Percentiles rank a stretch among this genome's conserved stretches.
These are phyloP conservation scores for Brachyhypopomus gauderio DNA, from an alignment of 2,113 vertebrate genomes.

Conservation along the genomic window DNA sequence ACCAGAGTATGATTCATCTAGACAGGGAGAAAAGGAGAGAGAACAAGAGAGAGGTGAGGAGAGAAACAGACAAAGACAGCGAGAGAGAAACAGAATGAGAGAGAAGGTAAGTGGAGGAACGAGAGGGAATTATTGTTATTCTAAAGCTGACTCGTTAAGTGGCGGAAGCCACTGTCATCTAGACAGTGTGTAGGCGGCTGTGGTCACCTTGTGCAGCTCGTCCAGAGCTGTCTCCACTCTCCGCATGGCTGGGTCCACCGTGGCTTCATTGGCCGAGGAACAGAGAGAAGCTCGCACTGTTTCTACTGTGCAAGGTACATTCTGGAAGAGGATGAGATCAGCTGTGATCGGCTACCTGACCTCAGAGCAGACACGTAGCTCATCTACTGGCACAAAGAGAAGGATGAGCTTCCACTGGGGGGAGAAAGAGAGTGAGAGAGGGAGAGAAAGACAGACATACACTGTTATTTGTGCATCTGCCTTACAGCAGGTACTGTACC, in stretches of 20 bases:
- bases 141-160: neutral
- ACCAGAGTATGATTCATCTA: conserved; percentile 69
- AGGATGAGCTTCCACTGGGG: conserved; percentile 74
- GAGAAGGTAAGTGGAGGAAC: no score
- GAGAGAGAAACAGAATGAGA: no score
- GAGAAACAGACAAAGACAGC: neutral
- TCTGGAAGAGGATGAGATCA: neutral
- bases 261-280: conserved; percentile 44
- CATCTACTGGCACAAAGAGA: conserved; percentile 65
- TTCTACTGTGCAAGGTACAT: neutral
- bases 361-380: conserved; percentile 63
- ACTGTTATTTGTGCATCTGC: neutral
- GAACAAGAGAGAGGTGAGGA: no score
- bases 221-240: conserved; percentile 65
- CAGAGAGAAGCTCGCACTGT: conserved; percentile 9
- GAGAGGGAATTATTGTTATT: neutral
- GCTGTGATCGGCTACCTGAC: conserved; percentile 55
- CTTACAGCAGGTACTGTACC: no score
- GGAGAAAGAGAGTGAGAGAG: conserved; percentile 7
- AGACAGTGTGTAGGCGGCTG: no score
- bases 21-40: conserved; percentile 21
- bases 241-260: conserved; percentile 54
- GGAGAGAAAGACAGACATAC: neutral
- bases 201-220: conserved; percentile 54
- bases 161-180: neutral